Evolutionary conservation across 2,113 vertebrate genomes (phyloP).

Genomic region (Apteryx owenii): DNA sequence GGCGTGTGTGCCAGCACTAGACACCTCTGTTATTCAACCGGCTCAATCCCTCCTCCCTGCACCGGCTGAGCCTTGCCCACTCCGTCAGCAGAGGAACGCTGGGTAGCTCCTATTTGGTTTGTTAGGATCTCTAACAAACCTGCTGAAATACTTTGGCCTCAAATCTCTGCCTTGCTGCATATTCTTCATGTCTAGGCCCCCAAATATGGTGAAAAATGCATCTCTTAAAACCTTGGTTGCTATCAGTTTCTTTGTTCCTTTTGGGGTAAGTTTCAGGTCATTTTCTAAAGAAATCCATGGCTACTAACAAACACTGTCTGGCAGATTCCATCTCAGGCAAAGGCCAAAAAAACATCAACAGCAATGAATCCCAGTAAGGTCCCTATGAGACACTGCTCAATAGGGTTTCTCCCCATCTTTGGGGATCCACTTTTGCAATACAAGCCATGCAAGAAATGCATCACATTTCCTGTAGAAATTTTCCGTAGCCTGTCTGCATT

Average conservation of each 20-base stretch:
- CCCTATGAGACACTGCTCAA: not conserved
- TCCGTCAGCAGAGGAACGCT: not conserved
- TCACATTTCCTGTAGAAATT: not conserved
- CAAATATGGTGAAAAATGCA: constrained; percentile 64
- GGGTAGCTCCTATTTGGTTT: not conserved
- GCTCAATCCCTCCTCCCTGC: not conserved
- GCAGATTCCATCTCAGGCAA: constrained; percentile 36
- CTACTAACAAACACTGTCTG: constrained; percentile 66
- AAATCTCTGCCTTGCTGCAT: not conserved
- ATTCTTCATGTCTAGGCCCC: not conserved
- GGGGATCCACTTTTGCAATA: not conserved
- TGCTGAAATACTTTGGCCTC: not conserved
- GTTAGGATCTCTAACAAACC: not conserved
- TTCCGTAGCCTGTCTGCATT: not conserved
- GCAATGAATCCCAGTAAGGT: not conserved
- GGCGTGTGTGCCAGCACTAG: not conserved
- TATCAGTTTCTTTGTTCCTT: constrained; percentile 44
- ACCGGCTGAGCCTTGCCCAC: not conserved
- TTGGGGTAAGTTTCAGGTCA: constrained; percentile 43
- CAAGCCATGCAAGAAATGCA: not conserved
- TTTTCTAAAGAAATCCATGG: constrained; percentile 59
- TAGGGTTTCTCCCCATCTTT: not conserved
- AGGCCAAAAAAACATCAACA: constrained; percentile 13
- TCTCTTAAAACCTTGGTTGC: constrained; percentile 2
- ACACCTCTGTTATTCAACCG: too few species aligned